Base-by-base conservation (phyloP, 2,888 invertebrate species). In the Eupithecia exiguata region DNA sequence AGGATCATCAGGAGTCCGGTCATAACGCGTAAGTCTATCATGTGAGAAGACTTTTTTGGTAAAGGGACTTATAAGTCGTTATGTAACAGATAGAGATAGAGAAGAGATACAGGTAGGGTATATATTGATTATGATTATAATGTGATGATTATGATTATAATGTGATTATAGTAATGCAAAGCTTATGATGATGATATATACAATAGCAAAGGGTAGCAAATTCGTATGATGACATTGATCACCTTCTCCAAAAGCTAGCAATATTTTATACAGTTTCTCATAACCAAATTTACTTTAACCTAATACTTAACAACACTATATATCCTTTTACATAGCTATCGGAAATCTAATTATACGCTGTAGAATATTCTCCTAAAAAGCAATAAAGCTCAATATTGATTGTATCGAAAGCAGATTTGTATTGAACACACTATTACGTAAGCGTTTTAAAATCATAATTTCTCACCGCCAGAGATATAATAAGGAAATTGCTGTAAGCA, bases 401-500 rank as follows among this genome's bases (percentile, higher is more conserved):
- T 66, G 40, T 25, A 66, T 65, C 65, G 38, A 38, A 21, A 38
- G 35, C 40, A 30, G 30, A 43, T 67, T 70, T 62, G 30, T 10
- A 67, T 43, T 46, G 66, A 70, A 40, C 49, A 49, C 61, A 36
- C 40, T 25, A 53, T 70, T 68, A 61, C 38, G 53, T 75, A 69
- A 71, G 69, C 63, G 66, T 66, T 68, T 69, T 63, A 76, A 71
- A 70, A 76, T 73, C 61, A 80, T 79, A 84, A 86, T 87, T 85
- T 86, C 82, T 83, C 85, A 84, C 84, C 79, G 83, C 79, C 82
- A 80, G 76, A 73, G 73, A 78, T 79, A 82, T 84, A 58, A 86
- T 86, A 84, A 84, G 87, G 84, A 86, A 87, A 79, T 84, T 83
- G 81, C 81, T 79, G 78, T 68, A 69, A 81, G 78, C 80, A 79